Conservation (phyloP, 2,113 vertebrate genomes). For the Cebus imitator region DNA sequence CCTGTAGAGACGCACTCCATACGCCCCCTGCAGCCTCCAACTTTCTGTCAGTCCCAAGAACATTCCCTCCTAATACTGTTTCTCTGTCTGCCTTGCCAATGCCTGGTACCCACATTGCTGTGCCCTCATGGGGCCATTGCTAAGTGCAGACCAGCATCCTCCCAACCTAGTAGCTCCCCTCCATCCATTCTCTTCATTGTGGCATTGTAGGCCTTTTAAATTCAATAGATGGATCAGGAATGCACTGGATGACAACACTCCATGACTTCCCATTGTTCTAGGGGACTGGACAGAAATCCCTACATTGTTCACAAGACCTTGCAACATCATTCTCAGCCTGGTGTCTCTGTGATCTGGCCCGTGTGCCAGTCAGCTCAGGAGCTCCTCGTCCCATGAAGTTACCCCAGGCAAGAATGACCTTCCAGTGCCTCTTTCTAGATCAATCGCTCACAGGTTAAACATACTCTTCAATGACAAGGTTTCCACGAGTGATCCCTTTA, state of each 20-base stretch:
- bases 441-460: neutral
- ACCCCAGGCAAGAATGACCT: neutral
- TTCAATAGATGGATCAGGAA: accelerated
- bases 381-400: too few relatives aligned
- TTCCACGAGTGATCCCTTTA: neutral
- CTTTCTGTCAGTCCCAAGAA: neutral
- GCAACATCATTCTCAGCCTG: neutral
- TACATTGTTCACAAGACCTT: accelerated
- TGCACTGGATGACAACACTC: neutral
- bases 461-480: neutral
- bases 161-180: too few relatives aligned
- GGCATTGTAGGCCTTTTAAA: accelerated
- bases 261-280: too few relatives aligned
- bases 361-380: neutral
- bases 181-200: neutral
- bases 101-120: too few relatives aligned
- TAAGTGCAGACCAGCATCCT: accelerated
- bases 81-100: neutral
- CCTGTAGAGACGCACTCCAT: too few relatives aligned
- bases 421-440: neutral
- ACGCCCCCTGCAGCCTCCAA: neutral
- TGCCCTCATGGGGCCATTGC: neutral
- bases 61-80: too few relatives aligned
- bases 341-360: too few relatives aligned
- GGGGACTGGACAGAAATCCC: neutral